Evolutionary conservation across 2,888 invertebrate genomes (phyloP), one percentile per base, ranked within the genome.

Genomic region (Brachypterus glaber): DNA sequence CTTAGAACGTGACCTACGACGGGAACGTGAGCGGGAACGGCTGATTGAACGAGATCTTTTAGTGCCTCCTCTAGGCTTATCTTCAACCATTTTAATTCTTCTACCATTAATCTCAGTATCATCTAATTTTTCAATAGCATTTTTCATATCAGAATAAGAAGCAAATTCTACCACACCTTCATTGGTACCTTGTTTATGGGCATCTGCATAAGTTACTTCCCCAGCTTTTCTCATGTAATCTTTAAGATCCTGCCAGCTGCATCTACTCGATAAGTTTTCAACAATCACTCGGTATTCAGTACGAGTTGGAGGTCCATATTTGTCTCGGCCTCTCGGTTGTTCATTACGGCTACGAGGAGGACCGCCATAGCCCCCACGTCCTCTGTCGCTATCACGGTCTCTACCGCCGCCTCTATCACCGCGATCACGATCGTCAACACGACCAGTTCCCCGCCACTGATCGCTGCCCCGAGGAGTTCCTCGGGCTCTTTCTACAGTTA

Each of bases 211-310:
- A 18, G 93, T 93, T 5, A 96, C 95, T 72, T 96, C 96, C 47
- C 95, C 95, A 53, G 91, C 91, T 67, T 91, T 89, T 56, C 95
- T 82, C 92, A 96, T 93, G 69, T 89, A 90, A 73, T 96, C 96
- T 74, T 96, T 96, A 68, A 96, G 74, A 70, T 95, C 96, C 93
- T 97, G 97, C 97, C 97, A 98, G 73, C 95, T 95, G 62, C 96
- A 93, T 58, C 96, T 82, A 64, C 93, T 95, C 49, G 95, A 96
- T 50, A 98, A 75, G 72, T 98, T 98, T 70, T 97, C 96, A 54
- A 98, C 93, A 64, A 92, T 83, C 48, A 97, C 77, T 53, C 96
- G 82, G 67, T 95, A 89, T 71, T 97, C 95, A 54, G 97, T 97
- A 59, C 97, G 81, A 52, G 91, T 89, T 37, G 97, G 97, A 54